Base-by-base conservation (phyloP, 2,797 vertebrate species). In the Pterois miles region DNA sequence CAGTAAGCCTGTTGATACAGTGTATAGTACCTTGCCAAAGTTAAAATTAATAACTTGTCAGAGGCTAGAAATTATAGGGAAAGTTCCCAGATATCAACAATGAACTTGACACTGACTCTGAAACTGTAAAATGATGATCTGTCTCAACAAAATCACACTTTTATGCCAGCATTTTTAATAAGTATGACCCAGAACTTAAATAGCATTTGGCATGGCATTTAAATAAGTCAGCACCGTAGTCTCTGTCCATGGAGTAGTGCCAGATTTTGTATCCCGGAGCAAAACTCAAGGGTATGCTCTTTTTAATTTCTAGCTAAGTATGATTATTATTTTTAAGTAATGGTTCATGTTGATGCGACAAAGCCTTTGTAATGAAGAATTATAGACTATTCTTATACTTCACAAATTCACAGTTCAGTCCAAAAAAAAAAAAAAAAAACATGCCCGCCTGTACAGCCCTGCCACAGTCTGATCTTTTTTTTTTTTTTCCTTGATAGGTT, bases 351-450 rank as follows among this genome's bases (percentile, higher is more conserved):
- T 14, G 8, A 54, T 33, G 2, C 59, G 4, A 36, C 12, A 33
- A 18, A 27, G 13, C 14, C 7, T 62, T 54, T 34, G 8, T 22
- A 16, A 53, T 12, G 8, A 31, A 1, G 0, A 50, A 10, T 20
- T 40, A 0, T 7, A 8, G 6, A 2, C 1, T 0, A 4, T 6
- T 65, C 0, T 57, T 57, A 4, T 22, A 0, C 6, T 38, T 27
- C 33, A n/a, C 8, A 5, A 13, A 3, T 63, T 71, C 5, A 62
- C 12, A 52, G 40, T 25, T 40, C 1, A 20, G 7, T 29, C 1
- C 1, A 46, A 50, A 40, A 66, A 54, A 18, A 13, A 46, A 50
- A 40, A 66, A 54, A 18, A 13, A 43, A 53, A 31, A 46, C 5
- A 2, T 2, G 0, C 6, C 18, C 10, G 3, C 10, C 10, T 62